phyloP scores from a whole-genome alignment of 2,113 vertebrate genomes.

The Eidolon helvum region DNA sequence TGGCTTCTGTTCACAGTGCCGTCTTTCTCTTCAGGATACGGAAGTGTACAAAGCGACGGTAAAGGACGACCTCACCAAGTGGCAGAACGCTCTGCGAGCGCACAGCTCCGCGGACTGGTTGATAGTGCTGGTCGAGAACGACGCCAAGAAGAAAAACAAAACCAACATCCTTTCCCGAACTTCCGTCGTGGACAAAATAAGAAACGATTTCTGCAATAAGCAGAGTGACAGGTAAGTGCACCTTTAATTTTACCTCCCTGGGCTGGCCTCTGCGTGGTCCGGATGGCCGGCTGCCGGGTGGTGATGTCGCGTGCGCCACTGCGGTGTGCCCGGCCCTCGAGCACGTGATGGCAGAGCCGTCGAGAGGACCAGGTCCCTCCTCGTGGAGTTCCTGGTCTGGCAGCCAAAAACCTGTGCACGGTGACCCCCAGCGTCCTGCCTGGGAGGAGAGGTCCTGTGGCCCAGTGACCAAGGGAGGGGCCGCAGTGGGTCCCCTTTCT shows the following conservation, averaged over 20 bases:
- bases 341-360: not conserved
- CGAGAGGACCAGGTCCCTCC: too few species aligned
- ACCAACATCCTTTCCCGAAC: constrained; percentile 97
- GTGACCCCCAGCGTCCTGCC: not conserved
- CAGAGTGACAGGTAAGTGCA: constrained; percentile 95
- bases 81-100: constrained; percentile 92
- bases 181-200: constrained; percentile 98
- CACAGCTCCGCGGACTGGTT: constrained; percentile 95
- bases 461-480: too few species aligned
- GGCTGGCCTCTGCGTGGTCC: accelerated
- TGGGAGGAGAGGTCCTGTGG: not conserved
- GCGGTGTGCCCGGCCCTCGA: not conserved
- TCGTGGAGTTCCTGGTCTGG: not conserved
- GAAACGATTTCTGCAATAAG: constrained; percentile 99
- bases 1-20: constrained; percentile 59
- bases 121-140: constrained; percentile 96
- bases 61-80: constrained; percentile 97
- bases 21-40: constrained; percentile 88
- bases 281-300: accelerated
- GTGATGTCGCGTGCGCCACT: accelerated
- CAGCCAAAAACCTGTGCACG: too few species aligned
- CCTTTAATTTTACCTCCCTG: not conserved
- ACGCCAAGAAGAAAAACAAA: constrained; percentile 98
- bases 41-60: constrained; percentile 94
- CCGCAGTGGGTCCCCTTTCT: not conserved